Conservation (phyloP, 2,113 vertebrate species). For the Coregonus clupeaformis region DNA sequence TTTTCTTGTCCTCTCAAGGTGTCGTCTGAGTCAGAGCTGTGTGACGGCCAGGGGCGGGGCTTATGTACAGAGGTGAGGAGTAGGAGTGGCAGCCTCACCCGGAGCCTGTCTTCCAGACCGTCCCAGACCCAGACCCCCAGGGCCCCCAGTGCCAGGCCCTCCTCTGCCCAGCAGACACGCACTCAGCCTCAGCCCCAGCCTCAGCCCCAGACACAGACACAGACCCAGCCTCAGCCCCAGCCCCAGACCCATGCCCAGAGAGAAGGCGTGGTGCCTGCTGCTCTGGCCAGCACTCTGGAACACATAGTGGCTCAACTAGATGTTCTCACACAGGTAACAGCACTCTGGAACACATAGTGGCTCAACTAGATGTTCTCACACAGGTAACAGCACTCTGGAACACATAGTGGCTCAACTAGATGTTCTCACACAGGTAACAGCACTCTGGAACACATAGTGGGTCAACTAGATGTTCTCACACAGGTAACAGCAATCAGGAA, state of each 20-base stretch:
- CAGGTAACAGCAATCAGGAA: too few relatives aligned
- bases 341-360: slow-evolving; percentile 90
- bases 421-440: slow-evolving; percentile 76
- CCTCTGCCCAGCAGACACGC: slow-evolving; percentile 46
- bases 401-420: slow-evolving; percentile 92
- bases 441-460: background rate
- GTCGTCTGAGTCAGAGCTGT: slow-evolving; percentile 40
- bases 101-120: slow-evolving; percentile 30
- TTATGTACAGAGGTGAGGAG: slow-evolving; percentile 32
- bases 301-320: slow-evolving; percentile 92
- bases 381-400: slow-evolving; percentile 76
- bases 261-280: slow-evolving; percentile 54
- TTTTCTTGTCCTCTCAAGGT: slow-evolving; percentile 31
- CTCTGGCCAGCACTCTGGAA: slow-evolving; percentile 81
- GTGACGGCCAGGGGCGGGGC: slow-evolving; percentile 43
- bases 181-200: slow-evolving; percentile 18
- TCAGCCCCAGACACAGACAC: too few relatives aligned
- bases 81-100: slow-evolving; percentile 28
- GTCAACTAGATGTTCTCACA: too few relatives aligned
- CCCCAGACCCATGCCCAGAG: slow-evolving; percentile 34
- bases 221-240: slow-evolving; percentile 19
- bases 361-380: slow-evolving; percentile 90
- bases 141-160: slow-evolving; percentile 24
- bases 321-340: slow-evolving; percentile 78
- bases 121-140: slow-evolving; percentile 23